Evolutionary conservation across 2,888 invertebrate genomes (phyloP).

Genomic region (Orthonychiurus folsomi): DNA sequence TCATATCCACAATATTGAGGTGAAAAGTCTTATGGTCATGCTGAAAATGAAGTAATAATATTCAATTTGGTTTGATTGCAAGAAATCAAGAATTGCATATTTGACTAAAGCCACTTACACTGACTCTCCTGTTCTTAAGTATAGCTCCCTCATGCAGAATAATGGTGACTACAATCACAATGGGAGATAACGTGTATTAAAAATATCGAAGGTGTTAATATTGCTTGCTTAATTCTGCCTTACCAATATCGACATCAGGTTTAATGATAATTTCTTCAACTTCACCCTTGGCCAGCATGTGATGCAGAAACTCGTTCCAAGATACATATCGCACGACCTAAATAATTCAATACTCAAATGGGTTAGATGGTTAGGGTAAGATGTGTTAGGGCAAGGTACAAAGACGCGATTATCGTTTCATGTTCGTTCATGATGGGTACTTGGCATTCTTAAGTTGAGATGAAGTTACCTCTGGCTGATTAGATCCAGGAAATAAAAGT

Average conservation of each 20-base stretch:
- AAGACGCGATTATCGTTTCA: no score
- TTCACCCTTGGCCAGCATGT: constrained; percentile 89
- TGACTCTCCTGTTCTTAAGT: constrained; percentile 66
- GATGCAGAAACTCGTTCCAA: constrained; percentile 94
- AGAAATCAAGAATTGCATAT: background rate
- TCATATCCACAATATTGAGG: constrained; percentile 75
- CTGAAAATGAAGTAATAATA: constrained; percentile 42
- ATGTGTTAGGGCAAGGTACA: no score
- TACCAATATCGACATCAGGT: constrained; percentile 75
- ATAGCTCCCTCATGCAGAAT: constrained; percentile 75
- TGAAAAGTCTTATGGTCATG: constrained; percentile 60
- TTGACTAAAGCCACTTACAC: constrained; percentile 9
- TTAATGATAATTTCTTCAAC: constrained; percentile 77
- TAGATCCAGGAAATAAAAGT: constrained; percentile 59
- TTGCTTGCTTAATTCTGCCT: no score
- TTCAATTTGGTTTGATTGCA: background rate
- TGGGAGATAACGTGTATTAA: no score
- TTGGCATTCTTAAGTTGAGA: background rate
- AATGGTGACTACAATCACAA: no score
- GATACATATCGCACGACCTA: constrained; percentile 68
- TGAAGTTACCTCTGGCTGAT: constrained; percentile 58
- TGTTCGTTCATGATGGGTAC: no score
- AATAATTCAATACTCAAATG: constrained; percentile 5
- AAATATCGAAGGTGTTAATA: no score
- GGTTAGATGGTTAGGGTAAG: no score